Evolutionary conservation across 2,797 vertebrate species (phyloP).

Genomic region (Lagorchestes hirsutus): DNA sequence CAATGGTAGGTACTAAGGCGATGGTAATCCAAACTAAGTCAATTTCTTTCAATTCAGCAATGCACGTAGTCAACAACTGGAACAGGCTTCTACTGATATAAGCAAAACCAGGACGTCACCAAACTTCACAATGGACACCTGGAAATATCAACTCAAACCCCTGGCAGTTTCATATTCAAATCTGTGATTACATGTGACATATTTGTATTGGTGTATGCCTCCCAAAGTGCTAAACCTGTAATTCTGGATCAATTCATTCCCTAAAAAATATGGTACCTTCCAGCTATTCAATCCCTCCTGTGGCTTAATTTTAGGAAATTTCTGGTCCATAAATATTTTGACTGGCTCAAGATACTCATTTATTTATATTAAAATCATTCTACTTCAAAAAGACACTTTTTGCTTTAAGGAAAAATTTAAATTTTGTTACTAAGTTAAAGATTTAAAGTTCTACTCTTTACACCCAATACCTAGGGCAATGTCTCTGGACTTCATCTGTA

Average conservation of each 20-base stretch:
- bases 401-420: constrained; percentile 23
- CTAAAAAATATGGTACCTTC: constrained; percentile 24
- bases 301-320: constrained; percentile 27
- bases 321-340: not conserved
- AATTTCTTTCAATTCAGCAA: not conserved
- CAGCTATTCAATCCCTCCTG: not conserved
- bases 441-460: constrained; percentile 20
- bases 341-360: not conserved
- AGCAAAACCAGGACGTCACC: not conserved
- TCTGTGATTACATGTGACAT: not conserved
- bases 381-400: constrained; percentile 24
- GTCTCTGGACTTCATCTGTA: not conserved
- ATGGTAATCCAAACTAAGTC: not conserved
- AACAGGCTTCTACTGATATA: not conserved
- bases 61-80: not conserved
- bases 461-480: not conserved
- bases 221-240: constrained; percentile 17
- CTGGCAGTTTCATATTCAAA: not conserved
- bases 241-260: not conserved
- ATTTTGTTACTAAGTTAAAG: constrained; percentile 26
- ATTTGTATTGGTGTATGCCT: not conserved
- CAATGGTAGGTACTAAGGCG: not conserved
- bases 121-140: not conserved
- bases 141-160: not conserved
- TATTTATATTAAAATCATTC: constrained; percentile 9